Base-by-base conservation (phyloP, 2,113 vertebrate species). In the Xenus cinereus region DNA sequence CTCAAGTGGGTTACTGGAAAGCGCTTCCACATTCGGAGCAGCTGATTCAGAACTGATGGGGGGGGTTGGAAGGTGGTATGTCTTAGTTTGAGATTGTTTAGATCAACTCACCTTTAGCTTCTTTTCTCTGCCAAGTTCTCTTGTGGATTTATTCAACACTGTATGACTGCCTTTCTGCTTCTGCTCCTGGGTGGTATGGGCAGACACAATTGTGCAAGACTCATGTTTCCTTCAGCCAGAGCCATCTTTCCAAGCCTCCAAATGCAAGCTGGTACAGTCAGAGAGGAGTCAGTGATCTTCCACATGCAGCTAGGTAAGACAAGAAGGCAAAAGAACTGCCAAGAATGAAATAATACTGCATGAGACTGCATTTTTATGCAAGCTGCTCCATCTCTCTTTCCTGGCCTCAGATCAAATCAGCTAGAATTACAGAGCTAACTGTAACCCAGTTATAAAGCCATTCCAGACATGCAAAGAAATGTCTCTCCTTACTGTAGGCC, bases 301-400 rank as follows among this genome's bases (percentile, higher is more conserved):
- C 6, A 9, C 54, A 41, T 20, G 57, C 51, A 93, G n/a, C 82
- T 71, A 80, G 59, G 75, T 72, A 94, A 91, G 79, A 67, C 51
- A 87, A 83, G 43, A 60, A 62, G 64, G 68, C 43, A 77, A 63
- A 91, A 87, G 53, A 88, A 66, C 76, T 68, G 79, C 46, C 51
- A 84, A 71, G 51, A 77, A 77, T 53, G 7, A 97, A 96, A 93
- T 81, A 95, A 86, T 77, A 88, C 10, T 56, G 23, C 51, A n/a
- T 64, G 54, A 93, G 53, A 68, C 4, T 48, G 39, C 30, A 41
- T 94, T 93, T 94, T 94, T 80, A 63, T 17, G 35, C 35, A 43
- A 96, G 35, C 50, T 77, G 76, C 56, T 93, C 37, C 60, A 63
- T 51, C 54, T 88, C 93, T 85, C 79, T 86, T 84, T 80, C 35